These are phyloP conservation scores for Electrophaes corylata DNA, from an alignment of 2,888 invertebrate species.

Conservation along the genomic window DNA sequence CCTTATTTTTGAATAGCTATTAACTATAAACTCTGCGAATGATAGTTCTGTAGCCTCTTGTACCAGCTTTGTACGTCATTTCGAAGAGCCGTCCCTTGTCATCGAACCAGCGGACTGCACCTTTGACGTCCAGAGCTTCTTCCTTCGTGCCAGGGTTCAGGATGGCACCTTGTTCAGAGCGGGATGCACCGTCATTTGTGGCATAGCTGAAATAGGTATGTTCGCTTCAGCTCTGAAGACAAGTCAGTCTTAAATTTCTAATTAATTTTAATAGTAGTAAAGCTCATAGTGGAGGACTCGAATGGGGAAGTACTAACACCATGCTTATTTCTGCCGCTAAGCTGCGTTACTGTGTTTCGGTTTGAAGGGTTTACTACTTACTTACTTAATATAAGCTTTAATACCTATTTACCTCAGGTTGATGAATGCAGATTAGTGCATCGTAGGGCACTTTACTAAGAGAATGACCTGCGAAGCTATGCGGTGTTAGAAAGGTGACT, in stretches of 20 bases:
- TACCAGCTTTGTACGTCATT: conserved; percentile 81
- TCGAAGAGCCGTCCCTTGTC: conserved; percentile 76
- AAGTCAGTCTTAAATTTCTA: neutral
- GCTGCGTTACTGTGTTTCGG: too few species aligned
- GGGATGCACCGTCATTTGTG: conserved; percentile 79
- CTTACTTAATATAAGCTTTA: too few species aligned
- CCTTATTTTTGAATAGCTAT: neutral
- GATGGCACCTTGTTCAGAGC: conserved; percentile 77
- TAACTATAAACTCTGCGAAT: conserved; percentile 64
- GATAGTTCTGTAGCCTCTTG: conserved; percentile 75
- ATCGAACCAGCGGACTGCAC: conserved; percentile 78
- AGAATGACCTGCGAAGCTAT: too few species aligned
- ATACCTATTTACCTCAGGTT: too few species aligned
- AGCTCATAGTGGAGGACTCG: too few species aligned
- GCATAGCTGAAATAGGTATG: conserved; percentile 68
- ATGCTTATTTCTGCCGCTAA: too few species aligned
- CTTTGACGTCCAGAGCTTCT: conserved; percentile 69
- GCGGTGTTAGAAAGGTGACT: too few species aligned
- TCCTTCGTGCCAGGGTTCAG: conserved; percentile 67
- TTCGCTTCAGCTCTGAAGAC: neutral
- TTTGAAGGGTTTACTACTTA: too few species aligned
- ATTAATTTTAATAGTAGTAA: too few species aligned
- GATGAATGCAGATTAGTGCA: too few species aligned
- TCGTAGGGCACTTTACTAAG: too few species aligned
- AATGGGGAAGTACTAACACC: too few species aligned